phyloP scores from a whole-genome alignment of 92 coral and sea anemone genomes.

The Phenganax subtilis region DNA sequence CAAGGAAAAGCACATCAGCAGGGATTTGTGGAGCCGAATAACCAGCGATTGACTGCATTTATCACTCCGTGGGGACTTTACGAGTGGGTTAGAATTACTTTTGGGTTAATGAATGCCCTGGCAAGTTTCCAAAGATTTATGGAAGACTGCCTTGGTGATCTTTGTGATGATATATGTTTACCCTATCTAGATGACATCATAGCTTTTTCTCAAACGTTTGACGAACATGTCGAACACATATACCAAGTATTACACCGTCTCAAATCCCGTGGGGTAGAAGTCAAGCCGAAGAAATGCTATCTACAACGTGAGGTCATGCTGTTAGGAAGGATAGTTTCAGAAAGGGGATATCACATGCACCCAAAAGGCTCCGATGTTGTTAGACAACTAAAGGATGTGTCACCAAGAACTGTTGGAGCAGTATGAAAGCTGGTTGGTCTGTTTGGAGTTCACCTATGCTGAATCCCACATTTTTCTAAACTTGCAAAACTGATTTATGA shows the following conservation, averaged over 20 bases:
- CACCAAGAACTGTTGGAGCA: slow-evolving; percentile 47
- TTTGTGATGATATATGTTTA: slow-evolving; percentile 45
- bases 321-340: slow-evolving; percentile 39
- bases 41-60: slow-evolving; percentile 39
- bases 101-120: slow-evolving; percentile 34
- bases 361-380: slow-evolving; percentile 9
- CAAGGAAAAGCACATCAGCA: slow-evolving; percentile 48
- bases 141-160: slow-evolving; percentile 18
- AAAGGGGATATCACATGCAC: slow-evolving; percentile 8
- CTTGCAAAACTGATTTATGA: slow-evolving; percentile 35
- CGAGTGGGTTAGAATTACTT: slow-evolving; percentile 36
- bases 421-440: slow-evolving; percentile 44
- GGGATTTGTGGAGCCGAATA: slow-evolving; percentile 37
- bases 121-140: slow-evolving; percentile 24
- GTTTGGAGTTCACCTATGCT: slow-evolving; percentile 25
- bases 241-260: slow-evolving; percentile 37
- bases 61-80: slow-evolving; percentile 44
- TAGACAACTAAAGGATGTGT: not conserved
- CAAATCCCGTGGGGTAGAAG: slow-evolving; percentile 33
- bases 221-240: slow-evolving; percentile 44
- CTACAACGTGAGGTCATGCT: slow-evolving; percentile 23
- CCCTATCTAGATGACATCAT: slow-evolving; percentile 47
- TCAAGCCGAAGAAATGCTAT: slow-evolving; percentile 37
- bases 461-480: slow-evolving; percentile 34
- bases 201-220: slow-evolving; percentile 43